Evolutionary conservation across 2,888 invertebrate species (phyloP).

Genomic region (Cataglyphis cursor): DNA sequence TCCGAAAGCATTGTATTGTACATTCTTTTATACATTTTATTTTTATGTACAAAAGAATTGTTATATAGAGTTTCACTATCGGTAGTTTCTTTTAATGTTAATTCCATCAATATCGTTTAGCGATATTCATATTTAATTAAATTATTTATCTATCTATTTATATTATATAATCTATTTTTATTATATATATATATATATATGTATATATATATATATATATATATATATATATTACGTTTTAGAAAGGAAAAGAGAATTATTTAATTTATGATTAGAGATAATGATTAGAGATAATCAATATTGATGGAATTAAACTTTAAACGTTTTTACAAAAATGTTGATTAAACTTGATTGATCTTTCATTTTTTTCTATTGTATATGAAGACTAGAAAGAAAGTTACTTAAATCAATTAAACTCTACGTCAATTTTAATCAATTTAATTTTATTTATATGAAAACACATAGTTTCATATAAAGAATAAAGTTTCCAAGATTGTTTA

Average conservation of each 20-base stretch:
- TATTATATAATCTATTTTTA: background rate
- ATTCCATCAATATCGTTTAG: background rate
- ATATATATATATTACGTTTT: background rate
- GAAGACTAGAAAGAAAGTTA: background rate
- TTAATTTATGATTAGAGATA: constrained; percentile 9
- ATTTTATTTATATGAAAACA: background rate
- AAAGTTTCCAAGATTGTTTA: constrained; percentile 12
- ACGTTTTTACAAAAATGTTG: background rate
- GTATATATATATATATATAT: too few relatives aligned
- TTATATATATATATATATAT: too few relatives aligned
- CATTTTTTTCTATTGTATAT: background rate
- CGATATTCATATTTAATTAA: background rate
- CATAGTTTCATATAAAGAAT: background rate
- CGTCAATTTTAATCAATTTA: constrained; percentile 8
- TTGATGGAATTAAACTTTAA: background rate
- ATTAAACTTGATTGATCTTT: background rate
- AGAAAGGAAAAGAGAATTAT: background rate
- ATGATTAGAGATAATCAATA: background rate
- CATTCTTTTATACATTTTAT: constrained; percentile 14
- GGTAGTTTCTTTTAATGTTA: background rate
- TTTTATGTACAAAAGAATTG: background rate
- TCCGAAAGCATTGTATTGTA: constrained; percentile 60
- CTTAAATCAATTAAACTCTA: background rate
- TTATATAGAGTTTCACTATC: too few relatives aligned
- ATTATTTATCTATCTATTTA: background rate